These are phyloP conservation scores for Xyliphius kryptos DNA, from an alignment of 2,113 vertebrate species.

Conservation along the genomic window DNA sequence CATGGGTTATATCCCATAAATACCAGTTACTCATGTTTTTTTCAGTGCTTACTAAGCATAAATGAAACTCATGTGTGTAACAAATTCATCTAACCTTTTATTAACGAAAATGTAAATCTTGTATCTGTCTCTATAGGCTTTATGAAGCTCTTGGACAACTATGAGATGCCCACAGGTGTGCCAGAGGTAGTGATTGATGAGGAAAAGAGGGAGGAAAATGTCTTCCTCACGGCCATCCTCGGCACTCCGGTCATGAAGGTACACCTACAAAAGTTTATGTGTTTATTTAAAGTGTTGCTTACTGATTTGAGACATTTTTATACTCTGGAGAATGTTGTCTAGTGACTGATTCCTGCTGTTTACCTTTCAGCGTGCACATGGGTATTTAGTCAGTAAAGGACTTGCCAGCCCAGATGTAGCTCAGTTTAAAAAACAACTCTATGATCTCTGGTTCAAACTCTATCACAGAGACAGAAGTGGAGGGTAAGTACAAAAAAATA, in stretches of 20 bases:
- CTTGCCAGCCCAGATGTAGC: conserved; percentile 50
- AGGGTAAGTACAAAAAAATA: conserved; percentile 62
- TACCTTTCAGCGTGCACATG: conserved; percentile 64
- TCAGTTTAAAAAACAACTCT: conserved; percentile 74
- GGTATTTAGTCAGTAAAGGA: conserved; percentile 67
- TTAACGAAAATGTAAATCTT: too few relatives aligned
- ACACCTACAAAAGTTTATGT: too few relatives aligned
- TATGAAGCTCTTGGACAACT: conserved; percentile 73
- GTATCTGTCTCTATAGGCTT: conserved; percentile 63
- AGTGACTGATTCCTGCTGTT: conserved; percentile 10
- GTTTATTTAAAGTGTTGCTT: too few relatives aligned
- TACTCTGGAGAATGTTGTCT: not conserved
- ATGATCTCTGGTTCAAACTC: conserved; percentile 79
- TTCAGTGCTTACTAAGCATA: too few relatives aligned
- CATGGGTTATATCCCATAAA: too few relatives aligned
- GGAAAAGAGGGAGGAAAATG: conserved; percentile 63
- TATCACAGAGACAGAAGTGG: conserved; percentile 65
- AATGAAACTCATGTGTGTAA: too few relatives aligned
- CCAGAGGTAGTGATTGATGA: conserved; percentile 66
- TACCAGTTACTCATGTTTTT: too few relatives aligned
- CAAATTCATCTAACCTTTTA: too few relatives aligned
- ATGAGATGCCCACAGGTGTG: conserved; percentile 65
- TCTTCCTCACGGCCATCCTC: conserved; percentile 71
- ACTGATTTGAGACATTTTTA: not conserved
- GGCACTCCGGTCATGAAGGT: conserved; percentile 76